Base-by-base conservation (phyloP, 2,888 invertebrate genomes). In the Polyommatus iphigenia region DNA sequence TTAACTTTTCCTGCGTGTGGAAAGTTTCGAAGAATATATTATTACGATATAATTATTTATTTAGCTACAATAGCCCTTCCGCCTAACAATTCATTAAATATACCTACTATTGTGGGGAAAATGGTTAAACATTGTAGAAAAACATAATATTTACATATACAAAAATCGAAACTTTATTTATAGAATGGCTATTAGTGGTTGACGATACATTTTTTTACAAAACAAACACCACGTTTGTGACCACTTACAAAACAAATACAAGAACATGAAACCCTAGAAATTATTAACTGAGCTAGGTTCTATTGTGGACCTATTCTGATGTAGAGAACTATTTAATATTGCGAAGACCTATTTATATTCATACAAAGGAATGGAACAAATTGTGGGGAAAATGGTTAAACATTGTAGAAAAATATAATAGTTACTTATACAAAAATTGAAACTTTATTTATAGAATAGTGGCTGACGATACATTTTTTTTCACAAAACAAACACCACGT, bases 121-220 rank as follows among this genome's bases (percentile, higher is more conserved):
- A 54, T 54, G 4, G 5, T 0, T 59, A 36, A 10, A 62, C 62
- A 24, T 24, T 62, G 29, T 15, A 67, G 15, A 29, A 67, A 29
- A 67, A 67, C 6, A 29, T 20, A 59, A 20, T 13, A 24, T 13
- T 20, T 29, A 29, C 67, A 5, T 67, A 24, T 29, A 29, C 8
- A 62, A 67, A 67, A 67, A 67, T 67, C 67, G 67, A 67, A 67
- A 29, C 2, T 15, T 29, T 67, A 67, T 67, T 67, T 67, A 67
- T 67, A 67, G 67, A 67, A 67, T 67, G 2, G 67, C 29, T 67
- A 67, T 29, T 67, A 15, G 29, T 15, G 67, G 24, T 67, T 67
- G 67, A 29, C 29, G 67, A 67, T 67, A 67, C 5, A 15, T 67
- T 67, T 67, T 67, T 29, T 67, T 67, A 29, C 67, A 67, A 67